Evolutionary conservation across 2,888 invertebrate species (phyloP).

Genomic region (Lepidonotus clava): DNA sequence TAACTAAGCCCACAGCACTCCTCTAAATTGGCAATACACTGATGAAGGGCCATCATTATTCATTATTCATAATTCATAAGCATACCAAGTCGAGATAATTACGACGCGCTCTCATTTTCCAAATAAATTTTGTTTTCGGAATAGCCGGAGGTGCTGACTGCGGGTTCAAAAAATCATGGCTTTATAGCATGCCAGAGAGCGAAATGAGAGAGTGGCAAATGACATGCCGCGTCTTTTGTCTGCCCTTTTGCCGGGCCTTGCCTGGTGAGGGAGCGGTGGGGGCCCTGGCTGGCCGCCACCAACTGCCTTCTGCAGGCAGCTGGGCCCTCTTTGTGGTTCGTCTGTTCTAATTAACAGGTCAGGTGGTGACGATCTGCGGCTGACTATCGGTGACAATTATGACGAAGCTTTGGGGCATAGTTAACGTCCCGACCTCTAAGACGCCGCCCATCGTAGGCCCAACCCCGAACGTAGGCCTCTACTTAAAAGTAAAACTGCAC

Average conservation of each 20-base stretch:
- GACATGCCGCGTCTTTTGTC: neutral
- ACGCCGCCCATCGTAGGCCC: neutral
- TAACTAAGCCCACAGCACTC: slow-evolving; percentile 45
- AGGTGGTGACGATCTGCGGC: slow-evolving; percentile 22
- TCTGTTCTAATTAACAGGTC: slow-evolving; percentile 46
- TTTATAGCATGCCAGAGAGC: neutral
- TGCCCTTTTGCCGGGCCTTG: neutral
- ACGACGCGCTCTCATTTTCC: slow-evolving; percentile 16
- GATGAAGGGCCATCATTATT: slow-evolving; percentile 17
- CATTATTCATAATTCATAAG: slow-evolving; percentile 41
- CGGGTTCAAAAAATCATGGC: slow-evolving; percentile 18
- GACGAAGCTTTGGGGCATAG: slow-evolving; percentile 41
- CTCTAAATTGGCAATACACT: slow-evolving; percentile 32
- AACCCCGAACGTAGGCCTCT: neutral
- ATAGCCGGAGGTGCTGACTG: slow-evolving; percentile 23
- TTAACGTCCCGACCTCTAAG: neutral
- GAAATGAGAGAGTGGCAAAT: neutral
- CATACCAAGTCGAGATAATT: slow-evolving; percentile 35
- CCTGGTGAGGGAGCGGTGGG: neutral
- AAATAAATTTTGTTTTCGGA: slow-evolving; percentile 23
- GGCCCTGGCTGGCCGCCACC: neutral
- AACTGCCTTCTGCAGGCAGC: neutral
- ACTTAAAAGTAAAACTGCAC: neutral
- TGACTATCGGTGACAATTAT: slow-evolving; percentile 36
- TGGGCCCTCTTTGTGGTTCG: slow-evolving; percentile 24